phyloP scores from a whole-genome alignment of 1,140 invertebrate genomes.

The Macrobrachium rosenbergii region DNA sequence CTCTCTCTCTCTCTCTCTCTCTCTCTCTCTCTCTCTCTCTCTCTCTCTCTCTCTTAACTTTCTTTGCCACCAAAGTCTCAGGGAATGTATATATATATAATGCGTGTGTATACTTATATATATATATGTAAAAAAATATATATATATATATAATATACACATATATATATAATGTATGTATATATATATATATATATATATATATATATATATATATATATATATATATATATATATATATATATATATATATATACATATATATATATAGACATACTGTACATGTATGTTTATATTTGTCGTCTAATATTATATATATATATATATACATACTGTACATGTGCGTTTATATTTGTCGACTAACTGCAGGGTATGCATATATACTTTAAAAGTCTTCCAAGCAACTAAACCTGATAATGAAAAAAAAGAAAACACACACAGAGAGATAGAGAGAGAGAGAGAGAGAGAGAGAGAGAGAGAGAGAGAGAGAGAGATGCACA shows the following conservation, averaged over 20 bases:
- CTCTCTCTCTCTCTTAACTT: background rate
- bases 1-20: slow-evolving; percentile 20
- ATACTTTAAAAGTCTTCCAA: background rate
- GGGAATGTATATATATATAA: background rate
- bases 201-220: slow-evolving; percentile 14
- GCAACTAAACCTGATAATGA: background rate
- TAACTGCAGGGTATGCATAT: background rate
- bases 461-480: slow-evolving; percentile 22
- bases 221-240: slow-evolving; percentile 17
- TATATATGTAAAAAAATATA: background rate
- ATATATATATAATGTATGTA: background rate
- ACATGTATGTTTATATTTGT: background rate
- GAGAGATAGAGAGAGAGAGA: slow-evolving; percentile 29
- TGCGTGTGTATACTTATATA: background rate
- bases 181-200: background rate
- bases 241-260: slow-evolving; percentile 16
- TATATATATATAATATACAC: background rate
- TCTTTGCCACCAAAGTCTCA: background rate
- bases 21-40: slow-evolving; percentile 20
- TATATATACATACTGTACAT: too few species aligned
- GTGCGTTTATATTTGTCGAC: background rate
- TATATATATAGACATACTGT: background rate
- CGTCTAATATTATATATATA: too few species aligned
- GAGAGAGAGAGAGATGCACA: background rate
- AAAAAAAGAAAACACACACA: too few species aligned